Percentiles rank a stretch among this genome's conserved stretches.
Evolutionary conservation across 35 echinoderm and acorn worm genomes (phyloP).

Genomic region (Nesometra sesokonis): DNA sequence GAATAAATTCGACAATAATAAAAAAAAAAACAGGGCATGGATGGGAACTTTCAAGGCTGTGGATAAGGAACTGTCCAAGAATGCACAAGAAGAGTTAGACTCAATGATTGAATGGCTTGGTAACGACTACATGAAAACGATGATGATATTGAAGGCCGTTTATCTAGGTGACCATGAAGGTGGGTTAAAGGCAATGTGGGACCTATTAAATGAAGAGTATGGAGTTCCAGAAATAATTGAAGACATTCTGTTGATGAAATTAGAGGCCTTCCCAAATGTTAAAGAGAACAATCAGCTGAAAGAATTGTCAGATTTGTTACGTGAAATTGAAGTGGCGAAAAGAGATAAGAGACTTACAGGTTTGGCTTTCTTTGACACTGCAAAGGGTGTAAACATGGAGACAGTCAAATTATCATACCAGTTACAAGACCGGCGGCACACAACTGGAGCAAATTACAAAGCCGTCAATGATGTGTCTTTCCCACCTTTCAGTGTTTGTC

Average conservation of each 20-base stretch:
- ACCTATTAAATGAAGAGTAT: slow-evolving; percentile 3
- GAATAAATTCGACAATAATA: slow-evolving; percentile 25
- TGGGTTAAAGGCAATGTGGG: slow-evolving; percentile 25
- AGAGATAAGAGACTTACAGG: not conserved
- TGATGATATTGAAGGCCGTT: slow-evolving; percentile 11
- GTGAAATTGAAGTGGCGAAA: not conserved
- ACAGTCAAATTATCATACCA: not conserved
- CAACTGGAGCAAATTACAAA: slow-evolving; percentile 27
- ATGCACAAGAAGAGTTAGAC: slow-evolving; percentile 6
- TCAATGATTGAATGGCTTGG: slow-evolving; percentile 23
- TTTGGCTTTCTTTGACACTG: slow-evolving; percentile 2
- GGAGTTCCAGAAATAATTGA: not conserved
- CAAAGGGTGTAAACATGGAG: not conserved
- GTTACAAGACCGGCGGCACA: slow-evolving; percentile 8
- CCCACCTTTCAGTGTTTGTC: slow-evolving; percentile 20
- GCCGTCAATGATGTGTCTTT: slow-evolving; percentile 10
- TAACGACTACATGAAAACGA: not conserved
- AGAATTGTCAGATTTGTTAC: not conserved
- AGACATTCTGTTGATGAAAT: not conserved
- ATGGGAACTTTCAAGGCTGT: slow-evolving; percentile 21
- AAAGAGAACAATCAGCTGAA: not conserved
- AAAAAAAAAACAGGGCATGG: slow-evolving; percentile 28
- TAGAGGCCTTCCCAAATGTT: not conserved
- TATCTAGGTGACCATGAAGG: not conserved
- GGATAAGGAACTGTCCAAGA: not conserved